Base-by-base conservation (phyloP, 2,113 vertebrate species). In the Dipodomys stephensi region DNA sequence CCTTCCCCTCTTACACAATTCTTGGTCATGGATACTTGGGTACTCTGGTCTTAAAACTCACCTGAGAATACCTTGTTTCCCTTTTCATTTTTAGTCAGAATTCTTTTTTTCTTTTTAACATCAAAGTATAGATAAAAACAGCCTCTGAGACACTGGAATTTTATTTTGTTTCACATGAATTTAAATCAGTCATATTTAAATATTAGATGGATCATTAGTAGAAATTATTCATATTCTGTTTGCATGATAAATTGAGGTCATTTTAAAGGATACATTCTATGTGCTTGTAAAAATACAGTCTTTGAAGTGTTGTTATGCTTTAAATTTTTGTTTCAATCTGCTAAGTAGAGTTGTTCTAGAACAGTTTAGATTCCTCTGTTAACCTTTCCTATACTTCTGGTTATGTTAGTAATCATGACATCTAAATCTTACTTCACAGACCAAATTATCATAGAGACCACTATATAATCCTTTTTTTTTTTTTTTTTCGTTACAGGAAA, bases 401-500 rank as follows among this genome's bases (percentile, higher is more conserved):
- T 91, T 83, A 84, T 60, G 28, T 76, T 83, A 46, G 12, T 95
- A 32, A 89, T 46, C 19, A 82, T 67, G 90, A 76, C 12, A 83
- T 35, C 4, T 90, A 78, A 87, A 57, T 88, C 30, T 88, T 89
- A 80, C 72, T 86, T 7, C 25, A 57, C 30, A 25, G 57, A 80
- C 35, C 44, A 86, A 74, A 64, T 64, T 32, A 80, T 28, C 65
- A 13, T 84, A 28, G 28, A 77, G 15, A 67, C 39, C 30, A 69
- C 32, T 86, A 16, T 88, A 28, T 95, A 93, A 95, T 77, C n/a
- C 23, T 81, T 62, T 10, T 19, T 10, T 4, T 73, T 67, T 35
- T 88, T n/a, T n/a, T 65, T 13, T 13, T 60, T 9, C 97, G 80
- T 92, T 94, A 7, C 97, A 99, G 99, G 99, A 96, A 99, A 99